phyloP scores from a whole-genome alignment of 2,113 vertebrate genomes.

The Cyanocitta stelleri region DNA sequence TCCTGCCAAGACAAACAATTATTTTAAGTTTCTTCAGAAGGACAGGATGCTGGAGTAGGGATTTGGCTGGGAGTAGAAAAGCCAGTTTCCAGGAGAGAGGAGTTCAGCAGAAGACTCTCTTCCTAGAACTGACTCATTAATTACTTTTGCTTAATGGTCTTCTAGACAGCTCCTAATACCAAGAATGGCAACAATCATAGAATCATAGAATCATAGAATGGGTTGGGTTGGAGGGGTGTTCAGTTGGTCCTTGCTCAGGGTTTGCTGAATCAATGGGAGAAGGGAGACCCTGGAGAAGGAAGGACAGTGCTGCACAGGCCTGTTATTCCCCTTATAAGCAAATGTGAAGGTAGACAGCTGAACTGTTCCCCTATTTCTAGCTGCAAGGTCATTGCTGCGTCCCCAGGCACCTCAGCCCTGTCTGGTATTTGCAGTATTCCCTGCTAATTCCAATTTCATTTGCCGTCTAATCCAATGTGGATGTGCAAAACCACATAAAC shows the following conservation, averaged over 20 bases:
- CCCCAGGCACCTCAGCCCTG: background rate
- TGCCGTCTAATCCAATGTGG: constrained; percentile 44
- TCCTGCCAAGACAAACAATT: background rate
- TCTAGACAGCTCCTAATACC: background rate
- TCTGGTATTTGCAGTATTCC: constrained; percentile 51
- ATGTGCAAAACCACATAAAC: constrained; percentile 7
- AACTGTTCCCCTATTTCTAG: background rate
- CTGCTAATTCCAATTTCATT: constrained; percentile 53
- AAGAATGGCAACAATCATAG: background rate
- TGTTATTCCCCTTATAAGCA: background rate
- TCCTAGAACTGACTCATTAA: background rate
- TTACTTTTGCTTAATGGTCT: background rate
- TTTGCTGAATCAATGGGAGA: background rate
- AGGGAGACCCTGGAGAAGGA: background rate
- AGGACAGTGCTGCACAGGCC: background rate
- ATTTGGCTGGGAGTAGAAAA: background rate
- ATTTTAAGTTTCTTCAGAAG: background rate
- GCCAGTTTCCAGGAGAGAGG: background rate
- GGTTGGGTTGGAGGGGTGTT: background rate
- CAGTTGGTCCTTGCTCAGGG: background rate
- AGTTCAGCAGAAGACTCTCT: background rate
- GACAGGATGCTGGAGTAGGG: background rate
- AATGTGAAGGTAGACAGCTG: background rate
- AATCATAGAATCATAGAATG: background rate
- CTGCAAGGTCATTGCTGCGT: constrained; percentile 17